Evolutionary conservation across 2,113 vertebrate species (phyloP).

Genomic region (Pseudopodoces humilis): DNA sequence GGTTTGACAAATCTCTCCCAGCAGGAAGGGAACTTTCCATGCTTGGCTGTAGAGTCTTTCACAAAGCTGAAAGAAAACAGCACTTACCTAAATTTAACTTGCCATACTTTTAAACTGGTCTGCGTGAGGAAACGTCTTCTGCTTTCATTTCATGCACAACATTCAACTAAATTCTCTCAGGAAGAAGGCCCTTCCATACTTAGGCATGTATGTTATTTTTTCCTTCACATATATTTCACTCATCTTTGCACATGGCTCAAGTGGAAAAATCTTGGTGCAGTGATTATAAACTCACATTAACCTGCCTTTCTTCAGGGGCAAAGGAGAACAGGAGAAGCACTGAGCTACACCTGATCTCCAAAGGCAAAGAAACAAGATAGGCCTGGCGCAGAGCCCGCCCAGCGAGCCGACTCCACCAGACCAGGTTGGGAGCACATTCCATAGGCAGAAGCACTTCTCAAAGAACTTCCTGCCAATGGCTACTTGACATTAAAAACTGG

Average conservation of each 20-base stretch:
- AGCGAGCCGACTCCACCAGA: background rate
- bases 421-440: conserved; percentile 35
- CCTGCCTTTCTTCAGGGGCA: background rate
- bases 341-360: conserved; percentile 21
- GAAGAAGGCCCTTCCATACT: background rate
- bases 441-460: background rate
- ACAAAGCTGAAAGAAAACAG: conserved; percentile 31
- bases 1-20: background rate
- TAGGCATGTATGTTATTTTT: background rate
- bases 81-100: conserved; percentile 28
- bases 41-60: background rate
- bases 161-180: background rate
- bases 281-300: background rate
- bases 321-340: background rate
- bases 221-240: background rate
- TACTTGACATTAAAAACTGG: conserved; percentile 56
- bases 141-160: conserved; percentile 9
- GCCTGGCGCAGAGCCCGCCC: background rate
- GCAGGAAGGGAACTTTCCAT: background rate
- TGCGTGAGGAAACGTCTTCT: background rate
- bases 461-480: conserved; percentile 60
- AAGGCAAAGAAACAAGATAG: conserved; percentile 41
- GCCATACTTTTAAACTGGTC: background rate
- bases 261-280: background rate
- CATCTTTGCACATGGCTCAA: background rate